A percentile compares a stretch with the other conserved stretches of the same genome.
These are phyloP conservation scores for Lepeophtheirus salmonis DNA, from an alignment of 1,140 invertebrate genomes.

Conservation along the genomic window DNA sequence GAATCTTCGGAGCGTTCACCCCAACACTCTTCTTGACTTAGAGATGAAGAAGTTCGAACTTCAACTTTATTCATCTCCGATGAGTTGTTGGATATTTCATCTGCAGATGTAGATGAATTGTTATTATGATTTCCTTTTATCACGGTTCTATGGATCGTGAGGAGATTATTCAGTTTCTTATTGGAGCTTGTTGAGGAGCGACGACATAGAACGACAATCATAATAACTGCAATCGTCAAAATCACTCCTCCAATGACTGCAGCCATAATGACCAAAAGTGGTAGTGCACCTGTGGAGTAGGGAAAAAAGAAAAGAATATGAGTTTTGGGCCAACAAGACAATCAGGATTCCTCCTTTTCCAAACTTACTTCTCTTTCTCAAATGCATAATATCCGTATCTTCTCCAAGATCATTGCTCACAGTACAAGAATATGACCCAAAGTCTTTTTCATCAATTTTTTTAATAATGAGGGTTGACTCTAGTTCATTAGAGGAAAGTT, in stretches of 20 bases:
- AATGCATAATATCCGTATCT: neutral
- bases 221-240: slow-evolving; percentile 11
- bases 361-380: slow-evolving; percentile 7
- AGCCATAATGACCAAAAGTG: slow-evolving; percentile 12
- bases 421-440: slow-evolving; percentile 1
- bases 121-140: neutral
- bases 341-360: too few species aligned
- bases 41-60: neutral
- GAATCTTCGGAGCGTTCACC: slow-evolving; percentile 12
- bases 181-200: slow-evolving; percentile 3
- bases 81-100: slow-evolving; percentile 9
- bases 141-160: neutral
- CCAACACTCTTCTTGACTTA: neutral
- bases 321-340: neutral
- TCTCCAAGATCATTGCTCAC: slow-evolving; percentile 5
- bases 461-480: slow-evolving; percentile 3
- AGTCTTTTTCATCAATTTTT: neutral
- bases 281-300: slow-evolving; percentile 8
- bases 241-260: slow-evolving; percentile 15
- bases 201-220: slow-evolving; percentile 13
- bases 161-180: neutral
- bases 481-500: neutral
- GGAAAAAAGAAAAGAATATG: neutral
- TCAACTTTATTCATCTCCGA: slow-evolving; percentile 13
- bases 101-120: neutral